Evolutionary conservation across 2,888 invertebrate species (phyloP), one percentile per base, ranked within the genome.

Genomic region (Mimachlamys varia): DNA sequence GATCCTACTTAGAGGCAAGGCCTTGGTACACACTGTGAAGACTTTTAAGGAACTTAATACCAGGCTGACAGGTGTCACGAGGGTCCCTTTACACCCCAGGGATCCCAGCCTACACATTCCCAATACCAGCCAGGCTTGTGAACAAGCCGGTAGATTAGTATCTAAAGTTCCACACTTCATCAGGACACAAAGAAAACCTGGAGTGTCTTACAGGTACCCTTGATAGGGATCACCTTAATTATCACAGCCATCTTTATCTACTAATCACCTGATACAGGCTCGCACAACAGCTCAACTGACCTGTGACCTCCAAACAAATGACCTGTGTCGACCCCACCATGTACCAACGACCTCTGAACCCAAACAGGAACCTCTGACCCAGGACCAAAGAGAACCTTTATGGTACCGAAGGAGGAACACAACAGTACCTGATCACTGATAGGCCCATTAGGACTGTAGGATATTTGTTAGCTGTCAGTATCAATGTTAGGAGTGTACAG

Each of bases 281-380:
- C 27, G 12, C 15, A 76, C 76, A 76, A 76, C 22, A 76, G 27
- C 27, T 13, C 27, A 76, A 27, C 12, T 76, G 76, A 76, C 76
- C 76, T 76, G 76, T 76, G 76, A 76, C 76, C 76, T 76, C 33
- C 33, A 27, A 27, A 76, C 76, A 33, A 76, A 76, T 76, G 76
- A 76, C 76, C 76, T 76, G 33, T 22, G 76, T 1, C 22, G 76
- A 76, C 76, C 76, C 33, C 12, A 33, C 22, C 15, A 12, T 7
- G 3, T 22, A n/a, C 7, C n/a, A 12, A 1, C 33, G 76, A 76
- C 76, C 76, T 76, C 7, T 33, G 76, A 76, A 27, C 76, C 76
- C 1, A 33, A 76, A 7, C 53, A 53, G 19, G 53, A 53, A 62
- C 12, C 76, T 76, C 12, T 76, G 76, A 76, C 76, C 33, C 12